These are phyloP conservation scores for Enteromius viviparus DNA, from an alignment of 2,797 vertebrate genomes.

Conservation along the genomic window DNA sequence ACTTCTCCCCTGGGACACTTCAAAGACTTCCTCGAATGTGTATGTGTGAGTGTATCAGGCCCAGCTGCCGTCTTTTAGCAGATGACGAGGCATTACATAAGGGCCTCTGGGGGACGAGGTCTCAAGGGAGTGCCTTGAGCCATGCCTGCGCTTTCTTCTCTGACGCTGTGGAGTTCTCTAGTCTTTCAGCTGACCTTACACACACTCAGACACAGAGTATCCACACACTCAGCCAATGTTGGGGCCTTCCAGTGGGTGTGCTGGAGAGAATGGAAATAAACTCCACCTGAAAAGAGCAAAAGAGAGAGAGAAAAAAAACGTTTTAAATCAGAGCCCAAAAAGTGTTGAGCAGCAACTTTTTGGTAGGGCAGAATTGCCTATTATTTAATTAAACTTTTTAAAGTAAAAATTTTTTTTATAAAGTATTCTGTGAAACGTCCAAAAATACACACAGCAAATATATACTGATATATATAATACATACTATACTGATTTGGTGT, in stretches of 20 bases:
- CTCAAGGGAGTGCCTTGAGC: slow-evolving; percentile 38
- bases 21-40: slow-evolving; percentile 34
- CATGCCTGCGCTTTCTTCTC: slow-evolving; percentile 45
- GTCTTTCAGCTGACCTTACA: neutral
- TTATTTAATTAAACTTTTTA: neutral
- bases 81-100: slow-evolving; percentile 48
- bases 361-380: too few species aligned
- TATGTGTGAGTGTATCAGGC: slow-evolving; percentile 6
- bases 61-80: slow-evolving; percentile 43
- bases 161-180: slow-evolving; percentile 5
- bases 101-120: slow-evolving; percentile 38
- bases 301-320: neutral
- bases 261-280: slow-evolving; percentile 23
- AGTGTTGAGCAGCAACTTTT: neutral
- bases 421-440: too few species aligned
- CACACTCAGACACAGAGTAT: neutral
- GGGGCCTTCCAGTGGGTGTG: neutral
- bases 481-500: neutral
- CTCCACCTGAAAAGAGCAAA: slow-evolving; percentile 41
- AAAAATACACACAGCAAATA: neutral
- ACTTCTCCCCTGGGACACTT: slow-evolving; percentile 30
- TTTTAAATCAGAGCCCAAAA: neutral
- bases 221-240: neutral
- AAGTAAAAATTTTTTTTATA: too few species aligned
- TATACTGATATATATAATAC: neutral